Percentiles rank a stretch among this genome's conserved stretches.
Conservation (phyloP, 1,140 invertebrate genomes). For the Asobara japonica region DNA sequence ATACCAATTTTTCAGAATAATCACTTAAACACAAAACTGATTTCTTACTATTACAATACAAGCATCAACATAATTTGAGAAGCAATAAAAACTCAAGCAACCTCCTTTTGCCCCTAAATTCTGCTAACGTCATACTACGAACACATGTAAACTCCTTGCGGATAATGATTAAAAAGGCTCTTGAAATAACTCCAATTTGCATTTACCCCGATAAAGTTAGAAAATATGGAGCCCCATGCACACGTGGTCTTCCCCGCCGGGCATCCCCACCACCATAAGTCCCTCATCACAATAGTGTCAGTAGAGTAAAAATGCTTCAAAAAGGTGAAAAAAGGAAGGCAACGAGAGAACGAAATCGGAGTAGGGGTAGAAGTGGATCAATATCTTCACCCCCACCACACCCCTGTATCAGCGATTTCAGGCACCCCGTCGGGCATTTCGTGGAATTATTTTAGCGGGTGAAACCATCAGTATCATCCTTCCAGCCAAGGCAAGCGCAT, state of each 20-base stretch:
- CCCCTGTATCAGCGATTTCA: constrained; percentile 18
- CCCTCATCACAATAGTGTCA: background rate
- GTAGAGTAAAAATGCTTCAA: background rate
- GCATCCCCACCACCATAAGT: background rate
- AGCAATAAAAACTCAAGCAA: no score
- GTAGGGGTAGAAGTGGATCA: constrained; percentile 48
- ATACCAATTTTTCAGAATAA: no score
- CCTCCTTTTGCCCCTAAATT: background rate
- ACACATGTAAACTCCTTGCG: background rate
- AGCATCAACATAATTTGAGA: no score
- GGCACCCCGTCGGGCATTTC: constrained; percentile 21
- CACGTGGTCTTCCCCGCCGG: background rate
- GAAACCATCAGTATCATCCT: constrained; percentile 13
- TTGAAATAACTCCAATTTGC: background rate
- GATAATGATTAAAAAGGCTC: background rate
- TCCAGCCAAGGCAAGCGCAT: background rate
- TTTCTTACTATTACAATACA: no score
- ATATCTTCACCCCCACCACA: constrained; percentile 49
- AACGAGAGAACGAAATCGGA: constrained; percentile 23
- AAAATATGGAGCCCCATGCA: background rate
- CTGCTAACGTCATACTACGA: background rate
- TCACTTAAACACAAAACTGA: no score
- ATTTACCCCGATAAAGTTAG: background rate
- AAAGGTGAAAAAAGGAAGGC: background rate
- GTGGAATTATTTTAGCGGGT: constrained; percentile 5